Percentiles rank a stretch among this genome's conserved stretches.
Conservation (phyloP, 2,888 invertebrate genomes). For the Brachyptera risi region DNA sequence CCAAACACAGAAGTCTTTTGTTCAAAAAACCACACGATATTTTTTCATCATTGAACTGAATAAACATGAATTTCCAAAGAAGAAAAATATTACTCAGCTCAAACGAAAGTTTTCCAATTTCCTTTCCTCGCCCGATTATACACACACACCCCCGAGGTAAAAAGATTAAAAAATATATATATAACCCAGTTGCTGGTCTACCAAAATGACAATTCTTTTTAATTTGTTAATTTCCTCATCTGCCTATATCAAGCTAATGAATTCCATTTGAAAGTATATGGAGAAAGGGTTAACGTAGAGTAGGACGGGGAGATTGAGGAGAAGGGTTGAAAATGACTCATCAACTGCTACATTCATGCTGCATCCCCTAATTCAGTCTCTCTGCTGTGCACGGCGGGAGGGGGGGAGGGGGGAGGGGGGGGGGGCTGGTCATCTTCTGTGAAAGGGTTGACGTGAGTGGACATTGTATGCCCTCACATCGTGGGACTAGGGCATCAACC, state of each 20-base stretch:
- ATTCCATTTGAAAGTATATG: slow-evolving; percentile 9
- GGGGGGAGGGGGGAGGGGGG: background rate
- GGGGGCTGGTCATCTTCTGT: slow-evolving; percentile 1
- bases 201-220: slow-evolving; percentile 8
- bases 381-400: background rate
- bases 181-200: too few species aligned
- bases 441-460: slow-evolving; percentile 7
- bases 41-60: too few species aligned
- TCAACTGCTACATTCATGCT: background rate
- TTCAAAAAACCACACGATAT: too few species aligned
- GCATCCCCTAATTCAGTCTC: background rate
- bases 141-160: too few species aligned
- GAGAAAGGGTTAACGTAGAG: too few species aligned
- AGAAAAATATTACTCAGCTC: too few species aligned
- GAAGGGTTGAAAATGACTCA: slow-evolving; percentile 14
- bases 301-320: too few species aligned
- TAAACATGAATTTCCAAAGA: too few species aligned
- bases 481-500: slow-evolving; percentile 17
- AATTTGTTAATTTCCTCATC: slow-evolving; percentile 21
- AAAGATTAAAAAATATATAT: too few species aligned
- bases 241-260: slow-evolving; percentile 15
- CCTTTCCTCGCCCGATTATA: too few species aligned
- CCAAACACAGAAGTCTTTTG: too few species aligned
- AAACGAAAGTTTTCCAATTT: too few species aligned
- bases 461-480: slow-evolving; percentile 10